Base-by-base conservation (phyloP, 2,113 vertebrate genomes). In the Gymnobelideus leadbeateri region DNA sequence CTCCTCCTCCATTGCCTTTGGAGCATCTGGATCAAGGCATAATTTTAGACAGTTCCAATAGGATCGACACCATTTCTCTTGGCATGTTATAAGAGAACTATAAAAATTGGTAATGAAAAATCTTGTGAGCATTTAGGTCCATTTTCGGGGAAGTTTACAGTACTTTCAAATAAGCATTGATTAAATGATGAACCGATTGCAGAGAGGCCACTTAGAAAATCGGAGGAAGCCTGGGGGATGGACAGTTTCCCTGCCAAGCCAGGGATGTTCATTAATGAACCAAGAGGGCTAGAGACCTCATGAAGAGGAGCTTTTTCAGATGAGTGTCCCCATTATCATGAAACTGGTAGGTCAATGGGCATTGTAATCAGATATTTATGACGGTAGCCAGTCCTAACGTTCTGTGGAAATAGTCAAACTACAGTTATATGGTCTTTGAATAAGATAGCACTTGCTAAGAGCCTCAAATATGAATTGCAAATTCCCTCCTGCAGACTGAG, bases 121-220 rank as follows among this genome's bases (percentile, higher is more conserved):
- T 96, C 91, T 95, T 94, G 93, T 97, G 97, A 97, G 51, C 95
- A 95, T 98, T 97, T 97, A 96, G 96, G 95, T 96, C 95, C 94
- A 94, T 98, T 98, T 98, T 93, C 94, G 97, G 95, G 97, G 96
- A 97, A 97, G 96, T 98, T 98, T 97, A 96, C 51, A 97, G 91
- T 97, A 91, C 92, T 98, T 89, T 98, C 96, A 97, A 98, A 97
- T 98, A 98, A 98, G 94, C 97, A 97, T 97, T 97, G 97, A 98
- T 98, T 98, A 98, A 98, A 97, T 95, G 95, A 98, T 98, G 95
- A 98, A 95, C 93, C 98, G 95, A 97, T 93, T 96, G 57, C 92
- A 95, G 95, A 97, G 91, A 96, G 93, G 97, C 92, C 96, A 97
- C 96, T 98, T 98, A 96, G 1, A 96, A 98, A 96, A 95, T 96